Base-by-base conservation (phyloP, 2,113 vertebrate species). In the Spea multiplicata region DNA sequence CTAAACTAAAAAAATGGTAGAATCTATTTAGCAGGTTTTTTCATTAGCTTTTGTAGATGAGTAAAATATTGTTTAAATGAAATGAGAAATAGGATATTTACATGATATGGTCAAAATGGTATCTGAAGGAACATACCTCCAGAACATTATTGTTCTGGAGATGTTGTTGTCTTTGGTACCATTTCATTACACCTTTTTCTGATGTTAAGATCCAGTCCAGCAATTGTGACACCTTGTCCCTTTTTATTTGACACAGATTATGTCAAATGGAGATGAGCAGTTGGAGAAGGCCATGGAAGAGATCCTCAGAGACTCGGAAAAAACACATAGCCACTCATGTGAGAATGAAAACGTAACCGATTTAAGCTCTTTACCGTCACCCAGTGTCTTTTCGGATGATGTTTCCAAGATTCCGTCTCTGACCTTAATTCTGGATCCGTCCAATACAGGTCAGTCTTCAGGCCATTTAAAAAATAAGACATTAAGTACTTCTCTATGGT, bases 281-380 rank as follows among this genome's bases (percentile, higher is more conserved):
- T 64, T 98, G 84, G 94, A 97, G 85, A 95, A 94, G 84, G 96
- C 95, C 8, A 95, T 97, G 96, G 95, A 96, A 84, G 97, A 99
- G 82, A 91, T 97, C 30, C 84, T 96, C 83, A 89, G 90, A 71
- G 94, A 95, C 86, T 90, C 88, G 30, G 91, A 93, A 81, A 92
- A 94, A 82, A 86, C 80, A 5, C 89, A 90, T 71, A 77, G 64
- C 14, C 74, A 8, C 74, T 0, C 30, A 83, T 44, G 52, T 44
- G 48, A 82, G 14, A 62, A 0, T 46, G 82, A 82, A 3, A 81
- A 67, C 17, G 81, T 16, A 12, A 66, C 50, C 52, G 85, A 87
- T 12, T 10, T 67, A 17, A 78, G 16, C 75, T 66, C 78, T 61
- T 75, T 81, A 13, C 77, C 74, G 82, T 81, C 82, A 14, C 30